A percentile compares a stretch with the other conserved stretches of the same genome.
Evolutionary conservation across 2,888 invertebrate species (phyloP).

Genomic region (Apamea crenata): DNA sequence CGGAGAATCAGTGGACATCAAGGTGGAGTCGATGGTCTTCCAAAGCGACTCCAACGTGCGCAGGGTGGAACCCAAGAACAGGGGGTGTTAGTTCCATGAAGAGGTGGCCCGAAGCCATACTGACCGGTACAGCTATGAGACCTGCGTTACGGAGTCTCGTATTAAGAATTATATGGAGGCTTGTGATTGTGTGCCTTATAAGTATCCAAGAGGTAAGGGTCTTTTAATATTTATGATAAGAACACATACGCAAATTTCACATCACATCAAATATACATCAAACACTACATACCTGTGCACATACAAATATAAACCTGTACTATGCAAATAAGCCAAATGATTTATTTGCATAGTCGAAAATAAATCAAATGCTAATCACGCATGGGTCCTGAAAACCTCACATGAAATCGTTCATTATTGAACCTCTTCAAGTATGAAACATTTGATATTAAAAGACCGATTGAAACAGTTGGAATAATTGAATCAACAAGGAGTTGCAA

Average conservation of each 20-base stretch:
- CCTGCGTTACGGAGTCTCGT: constrained; percentile 88
- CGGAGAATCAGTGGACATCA: constrained; percentile 84
- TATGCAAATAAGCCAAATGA: no score
- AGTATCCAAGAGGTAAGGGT: constrained; percentile 87
- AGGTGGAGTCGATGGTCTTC: constrained; percentile 83
- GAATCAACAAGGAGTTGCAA: no score
- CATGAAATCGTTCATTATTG: no score
- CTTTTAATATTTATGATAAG: no score
- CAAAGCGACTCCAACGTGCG: constrained; percentile 78
- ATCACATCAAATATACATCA: no score
- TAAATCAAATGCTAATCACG: no score
- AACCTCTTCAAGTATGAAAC: background rate
- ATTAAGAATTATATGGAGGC: constrained; percentile 77
- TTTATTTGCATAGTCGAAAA: no score
- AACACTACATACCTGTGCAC: no score
- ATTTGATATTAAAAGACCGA: background rate
- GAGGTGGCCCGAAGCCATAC: constrained; percentile 83
- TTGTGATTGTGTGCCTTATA: constrained; percentile 89
- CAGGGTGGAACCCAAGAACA: constrained; percentile 70
- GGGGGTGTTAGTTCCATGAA: constrained; percentile 87
- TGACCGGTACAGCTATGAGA: constrained; percentile 87
- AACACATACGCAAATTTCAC: no score
- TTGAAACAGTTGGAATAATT: no score
- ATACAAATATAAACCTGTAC: no score
- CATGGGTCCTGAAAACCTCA: no score